Evolutionary conservation across 2,113 vertebrate species (phyloP), one percentile per base, ranked within the genome.

Genomic region (Spea bombifrons): DNA sequence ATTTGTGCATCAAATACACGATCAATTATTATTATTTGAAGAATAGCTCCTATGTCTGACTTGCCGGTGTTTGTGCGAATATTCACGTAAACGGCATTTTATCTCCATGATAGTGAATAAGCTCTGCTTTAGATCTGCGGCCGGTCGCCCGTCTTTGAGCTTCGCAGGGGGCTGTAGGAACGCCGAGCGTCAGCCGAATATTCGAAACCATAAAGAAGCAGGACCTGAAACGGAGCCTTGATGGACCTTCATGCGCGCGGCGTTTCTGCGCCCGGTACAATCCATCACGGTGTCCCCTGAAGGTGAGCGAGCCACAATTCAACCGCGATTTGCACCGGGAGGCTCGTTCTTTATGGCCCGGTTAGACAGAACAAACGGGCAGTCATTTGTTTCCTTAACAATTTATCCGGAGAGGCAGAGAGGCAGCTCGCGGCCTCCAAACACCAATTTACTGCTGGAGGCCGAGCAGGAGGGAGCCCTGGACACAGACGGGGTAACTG

Each of bases 241-340:
- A 80, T 73, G 71, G 71, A 63, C 13, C 44, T 10, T 79, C 73
- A 79, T 73, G 70, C 66, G 69, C 13, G 53, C 9, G 4, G 61
- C n/a, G 49, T 59, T 43, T 47, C 49, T 5, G 10, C 61, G 16
- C 49, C 3, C 17, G 71, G 49, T 66, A 43, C 65, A 13, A 73
- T 80, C 57, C 63, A 73, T 73, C 77, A 80, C 50, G 7, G 12
- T 59, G 71, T 73, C 77, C 71, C 71, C 64, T 61, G 71, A 67
- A 73, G 77, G 77, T 80, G 64, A 80, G 16, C 3, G 52, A 73
- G 71, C 48, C 77, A 73, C 77, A 80, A 80, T 66, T 80, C 77
- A 80, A 47, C 12, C 10, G 63, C 71, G 48, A 73, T 80, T 73
- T 80, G 77, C 49, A 73, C 77, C 2, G 71, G 63, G 71, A 73